Base-by-base conservation (phyloP, 2,888 invertebrate species). In the Drosophila ustulata region DNA sequence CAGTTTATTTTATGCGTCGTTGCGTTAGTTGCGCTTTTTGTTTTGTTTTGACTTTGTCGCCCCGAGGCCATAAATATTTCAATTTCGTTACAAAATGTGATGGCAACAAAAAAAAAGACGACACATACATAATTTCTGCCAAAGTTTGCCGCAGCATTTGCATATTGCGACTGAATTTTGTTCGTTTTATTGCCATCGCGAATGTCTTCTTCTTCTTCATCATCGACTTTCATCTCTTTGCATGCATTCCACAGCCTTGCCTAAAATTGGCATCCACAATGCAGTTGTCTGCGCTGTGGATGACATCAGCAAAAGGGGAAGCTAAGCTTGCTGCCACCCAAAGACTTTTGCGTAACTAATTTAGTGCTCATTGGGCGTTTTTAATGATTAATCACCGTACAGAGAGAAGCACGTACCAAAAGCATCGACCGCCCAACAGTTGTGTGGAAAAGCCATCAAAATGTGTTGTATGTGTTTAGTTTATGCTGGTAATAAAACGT, bases 61-160 rank as follows among this genome's bases (percentile, higher is more conserved):
- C 82, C 76, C 66, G 69, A 67, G 82, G 79, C 77, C 84, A 82
- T 84, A 82, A 82, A 82, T 79, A 84, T 81, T 74, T 81, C 74
- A 68, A 66, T 81, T 81, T 78, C 68, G 59, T 78, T 67, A 65
- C 45, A 64, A 65, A 71, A 65, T 51, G 41, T 64, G 18, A 18
- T 18, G 18, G 6, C 30, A 5, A 68, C 43, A 58, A 5, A 47
- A 49, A 46, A 43, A 71, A n/a, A 45, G 26, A 63, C 5, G 18
- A 11, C 34, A 23, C 37, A 57, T 18, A 23, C 37, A 57, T 18
- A 55, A 47, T 51, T 62, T 70, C 62, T 66, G 81, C 82, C 51
- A 69, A 55, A 52, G 18, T 18, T 32, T 34, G 46, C 30, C 58
- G 53, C 62, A 64, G 50, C 67, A 75, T 75, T 75, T 76, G 68